Evolutionary conservation across 2,888 invertebrate genomes (phyloP).

Genomic region (Lobophora halterata): DNA sequence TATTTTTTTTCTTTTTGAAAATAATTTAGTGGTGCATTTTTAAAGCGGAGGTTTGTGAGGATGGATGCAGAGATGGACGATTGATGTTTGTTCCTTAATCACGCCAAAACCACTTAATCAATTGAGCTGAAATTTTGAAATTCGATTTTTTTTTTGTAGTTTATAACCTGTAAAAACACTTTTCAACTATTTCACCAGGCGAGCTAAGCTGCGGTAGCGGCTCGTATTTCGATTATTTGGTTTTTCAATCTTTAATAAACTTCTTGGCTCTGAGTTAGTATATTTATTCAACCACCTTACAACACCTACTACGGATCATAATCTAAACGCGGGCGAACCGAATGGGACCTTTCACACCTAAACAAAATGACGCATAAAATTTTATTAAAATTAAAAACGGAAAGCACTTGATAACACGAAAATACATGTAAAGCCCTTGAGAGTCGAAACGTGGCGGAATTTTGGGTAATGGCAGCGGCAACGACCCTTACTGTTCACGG

Average conservation of each 20-base stretch:
- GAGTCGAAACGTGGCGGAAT: conserved; percentile 58
- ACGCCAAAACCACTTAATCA: too few relatives aligned
- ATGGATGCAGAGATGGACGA: too few relatives aligned
- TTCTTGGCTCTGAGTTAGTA: conserved; percentile 1
- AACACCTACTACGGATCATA: conserved; percentile 26
- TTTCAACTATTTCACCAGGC: too few relatives aligned
- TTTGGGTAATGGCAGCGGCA: conserved; percentile 59
- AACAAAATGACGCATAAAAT: conserved; percentile 40
- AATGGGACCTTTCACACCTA: conserved; percentile 32
- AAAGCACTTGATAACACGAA: conserved; percentile 53
- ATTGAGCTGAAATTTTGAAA: too few relatives aligned
- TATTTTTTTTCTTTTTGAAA: too few relatives aligned
- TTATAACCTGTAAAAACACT: neutral
- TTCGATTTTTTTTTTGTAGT: too few relatives aligned
- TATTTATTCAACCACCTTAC: conserved; percentile 3
- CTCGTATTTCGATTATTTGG: too few relatives aligned
- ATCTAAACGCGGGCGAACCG: conserved; percentile 25
- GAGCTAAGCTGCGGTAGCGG: too few relatives aligned
- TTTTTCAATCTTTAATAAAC: too few relatives aligned
- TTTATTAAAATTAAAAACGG: conserved; percentile 54
- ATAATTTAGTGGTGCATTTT: too few relatives aligned
- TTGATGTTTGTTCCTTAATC: too few relatives aligned
- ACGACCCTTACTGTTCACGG: conserved; percentile 51
- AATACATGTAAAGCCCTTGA: conserved; percentile 56
- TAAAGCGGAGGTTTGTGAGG: too few relatives aligned